Conservation (phyloP, 2,888 invertebrate species). For the Cenopis cana region DNA sequence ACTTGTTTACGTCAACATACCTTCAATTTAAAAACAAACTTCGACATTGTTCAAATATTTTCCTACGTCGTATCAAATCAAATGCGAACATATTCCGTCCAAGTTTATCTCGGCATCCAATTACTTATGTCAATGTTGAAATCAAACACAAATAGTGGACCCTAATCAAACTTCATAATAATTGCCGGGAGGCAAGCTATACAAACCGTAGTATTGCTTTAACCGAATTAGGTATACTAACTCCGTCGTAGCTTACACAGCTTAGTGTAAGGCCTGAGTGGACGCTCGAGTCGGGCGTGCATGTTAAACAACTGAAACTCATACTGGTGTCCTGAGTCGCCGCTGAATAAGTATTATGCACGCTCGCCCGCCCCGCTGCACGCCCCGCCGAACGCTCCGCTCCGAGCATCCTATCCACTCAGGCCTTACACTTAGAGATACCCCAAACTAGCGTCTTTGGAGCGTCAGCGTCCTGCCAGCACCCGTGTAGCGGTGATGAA, state of each 20-base stretch:
- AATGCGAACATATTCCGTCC: conserved; percentile 7
- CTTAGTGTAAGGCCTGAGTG: too few relatives aligned
- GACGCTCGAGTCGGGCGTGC: too few relatives aligned
- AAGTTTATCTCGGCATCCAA: conserved; percentile 32
- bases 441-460: too few relatives aligned
- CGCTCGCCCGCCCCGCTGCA: too few relatives aligned
- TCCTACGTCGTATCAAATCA: neutral
- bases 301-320: too few relatives aligned
- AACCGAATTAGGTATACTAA: conserved; percentile 24
- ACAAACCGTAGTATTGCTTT: conserved; percentile 24
- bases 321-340: too few relatives aligned
- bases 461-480: too few relatives aligned
- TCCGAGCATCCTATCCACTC: too few relatives aligned
- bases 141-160: conserved; percentile 41
- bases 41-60: conserved; percentile 1
- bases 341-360: too few relatives aligned
- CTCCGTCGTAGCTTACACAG: neutral
- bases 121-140: conserved; percentile 40
- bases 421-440: too few relatives aligned
- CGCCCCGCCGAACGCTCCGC: too few relatives aligned
- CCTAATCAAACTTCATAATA: conserved; percentile 40
- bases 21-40: conserved; percentile 7
- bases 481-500: too few relatives aligned
- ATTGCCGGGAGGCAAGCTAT: conserved; percentile 33
- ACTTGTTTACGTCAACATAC: neutral